Evolutionary conservation across 2,113 vertebrate species (phyloP).

Genomic region (Sapajus apella): DNA sequence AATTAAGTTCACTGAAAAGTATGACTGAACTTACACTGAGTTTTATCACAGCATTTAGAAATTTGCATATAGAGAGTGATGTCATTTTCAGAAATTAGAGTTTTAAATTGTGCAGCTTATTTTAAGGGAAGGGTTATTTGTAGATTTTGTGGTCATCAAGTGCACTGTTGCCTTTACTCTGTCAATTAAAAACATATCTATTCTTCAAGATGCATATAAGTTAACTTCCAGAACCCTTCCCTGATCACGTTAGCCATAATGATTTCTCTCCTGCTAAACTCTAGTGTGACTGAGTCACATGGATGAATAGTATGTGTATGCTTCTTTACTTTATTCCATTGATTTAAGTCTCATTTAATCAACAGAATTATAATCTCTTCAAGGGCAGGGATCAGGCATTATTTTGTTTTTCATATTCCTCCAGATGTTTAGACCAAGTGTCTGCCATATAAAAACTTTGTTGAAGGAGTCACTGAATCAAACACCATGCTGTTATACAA

Average conservation of each 20-base stretch:
- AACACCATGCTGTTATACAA: background rate
- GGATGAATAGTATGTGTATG: background rate
- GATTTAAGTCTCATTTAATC: background rate
- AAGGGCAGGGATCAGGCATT: background rate
- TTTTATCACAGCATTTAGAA: background rate
- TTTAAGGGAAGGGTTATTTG: background rate
- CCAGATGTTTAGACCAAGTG: background rate
- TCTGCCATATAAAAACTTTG: background rate
- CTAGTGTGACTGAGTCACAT: background rate
- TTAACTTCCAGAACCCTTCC: background rate
- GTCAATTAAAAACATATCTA: background rate
- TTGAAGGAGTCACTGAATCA: background rate
- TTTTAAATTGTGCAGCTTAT: background rate
- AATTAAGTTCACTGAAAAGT: conserved; percentile 39
- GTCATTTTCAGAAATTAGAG: background rate
- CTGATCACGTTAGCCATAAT: background rate
- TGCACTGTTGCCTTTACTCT: background rate
- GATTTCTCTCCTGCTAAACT: background rate
- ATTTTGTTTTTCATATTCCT: background rate
- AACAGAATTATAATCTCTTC: background rate
- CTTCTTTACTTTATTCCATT: background rate
- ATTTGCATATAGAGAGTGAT: background rate
- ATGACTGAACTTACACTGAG: background rate
- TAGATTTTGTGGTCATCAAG: background rate
- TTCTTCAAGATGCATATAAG: background rate